Conservation (phyloP, 2,113 vertebrate species). For the Daubentonia madagascariensis region DNA sequence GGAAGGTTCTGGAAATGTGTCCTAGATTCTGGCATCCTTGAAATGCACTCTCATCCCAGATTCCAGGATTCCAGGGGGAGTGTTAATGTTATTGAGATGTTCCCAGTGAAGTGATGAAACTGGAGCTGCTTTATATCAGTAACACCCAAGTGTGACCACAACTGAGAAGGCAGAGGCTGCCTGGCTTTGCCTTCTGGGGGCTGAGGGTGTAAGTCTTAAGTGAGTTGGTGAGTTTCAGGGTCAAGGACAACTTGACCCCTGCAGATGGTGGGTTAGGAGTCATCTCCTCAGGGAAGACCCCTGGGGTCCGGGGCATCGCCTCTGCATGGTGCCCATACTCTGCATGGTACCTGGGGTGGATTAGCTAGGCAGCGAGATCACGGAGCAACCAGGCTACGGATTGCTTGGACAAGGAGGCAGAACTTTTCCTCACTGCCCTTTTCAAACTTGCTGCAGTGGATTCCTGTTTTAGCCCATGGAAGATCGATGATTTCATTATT, state of each 20-base stretch:
- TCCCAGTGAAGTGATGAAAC: background rate
- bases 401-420: background rate
- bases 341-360: rapidly evolving
- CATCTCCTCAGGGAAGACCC: background rate
- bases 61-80: background rate
- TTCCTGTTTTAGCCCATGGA: conserved; percentile 75
- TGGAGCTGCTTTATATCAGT: background rate
- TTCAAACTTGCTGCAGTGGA: conserved; percentile 48
- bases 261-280: background rate
- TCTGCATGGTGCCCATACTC: background rate
- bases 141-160: background rate
- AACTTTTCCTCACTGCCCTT: conserved; percentile 50
- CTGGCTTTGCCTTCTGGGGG: background rate
- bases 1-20: conserved; percentile 4
- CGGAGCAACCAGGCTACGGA: background rate
- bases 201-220: background rate
- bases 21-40: background rate
- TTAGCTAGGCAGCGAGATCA: background rate
- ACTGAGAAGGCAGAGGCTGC: background rate
- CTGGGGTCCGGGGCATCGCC: rapidly evolving
- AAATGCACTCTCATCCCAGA: background rate
- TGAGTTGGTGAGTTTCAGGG: background rate
- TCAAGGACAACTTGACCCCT: no score
- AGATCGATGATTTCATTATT: conserved; percentile 87
- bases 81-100: background rate